Conservation (phyloP, 2,888 invertebrate genomes). For the Scaptomyza caliginosa region DNA sequence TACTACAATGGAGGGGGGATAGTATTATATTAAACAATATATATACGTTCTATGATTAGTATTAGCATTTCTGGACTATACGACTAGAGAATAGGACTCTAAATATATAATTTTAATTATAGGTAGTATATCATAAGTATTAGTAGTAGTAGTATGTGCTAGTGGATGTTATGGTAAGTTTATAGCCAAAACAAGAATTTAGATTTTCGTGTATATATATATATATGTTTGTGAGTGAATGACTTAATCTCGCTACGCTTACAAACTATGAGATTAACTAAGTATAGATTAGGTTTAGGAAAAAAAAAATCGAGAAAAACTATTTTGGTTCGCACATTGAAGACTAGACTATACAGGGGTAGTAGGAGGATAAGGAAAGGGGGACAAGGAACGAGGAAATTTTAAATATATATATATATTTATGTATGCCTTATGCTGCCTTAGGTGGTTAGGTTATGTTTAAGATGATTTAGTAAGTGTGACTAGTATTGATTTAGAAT, state of each 20-base stretch:
- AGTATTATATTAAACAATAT: slow-evolving; percentile 40
- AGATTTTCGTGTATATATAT: not conserved
- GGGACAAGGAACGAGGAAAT: not conserved
- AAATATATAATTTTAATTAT: not conserved
- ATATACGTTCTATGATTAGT: slow-evolving; percentile 45
- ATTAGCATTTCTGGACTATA: slow-evolving; percentile 42
- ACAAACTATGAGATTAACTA: slow-evolving; percentile 51
- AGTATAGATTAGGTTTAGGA: slow-evolving; percentile 33
- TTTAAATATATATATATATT: not conserved
- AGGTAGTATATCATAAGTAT: not conserved
- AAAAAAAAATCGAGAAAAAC: slow-evolving; percentile 38
- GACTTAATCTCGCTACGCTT: slow-evolving; percentile 62
- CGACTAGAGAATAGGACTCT: slow-evolving; percentile 23
- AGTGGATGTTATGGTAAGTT: slow-evolving; percentile 3
- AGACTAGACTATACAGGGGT: slow-evolving; percentile 67
- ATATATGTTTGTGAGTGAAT: not conserved
- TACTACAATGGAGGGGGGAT: slow-evolving; percentile 31
- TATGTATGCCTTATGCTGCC: slow-evolving; percentile 21
- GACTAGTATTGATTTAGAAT: slow-evolving; percentile 75
- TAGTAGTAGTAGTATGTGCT: not conserved
- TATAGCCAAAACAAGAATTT: slow-evolving; percentile 12
- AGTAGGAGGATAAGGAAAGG: not conserved
- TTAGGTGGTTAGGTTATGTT: slow-evolving; percentile 61
- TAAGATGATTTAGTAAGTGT: slow-evolving; percentile 42
- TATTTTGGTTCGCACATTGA: slow-evolving; percentile 58